phyloP scores from a whole-genome alignment of 2,113 vertebrate species.

The Fregetta grallaria region DNA sequence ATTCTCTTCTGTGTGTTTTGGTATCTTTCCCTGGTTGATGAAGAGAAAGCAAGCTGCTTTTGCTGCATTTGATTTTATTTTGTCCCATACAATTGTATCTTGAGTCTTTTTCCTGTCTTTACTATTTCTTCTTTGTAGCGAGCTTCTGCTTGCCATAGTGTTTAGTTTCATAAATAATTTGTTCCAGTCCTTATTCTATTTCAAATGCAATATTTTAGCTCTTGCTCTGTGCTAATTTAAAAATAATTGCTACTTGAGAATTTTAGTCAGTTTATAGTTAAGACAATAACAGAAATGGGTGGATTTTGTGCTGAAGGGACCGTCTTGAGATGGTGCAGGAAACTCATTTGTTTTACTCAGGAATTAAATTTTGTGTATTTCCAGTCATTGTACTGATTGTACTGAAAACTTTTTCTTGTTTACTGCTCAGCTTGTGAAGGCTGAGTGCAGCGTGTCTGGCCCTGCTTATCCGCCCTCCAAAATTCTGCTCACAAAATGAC shows the following conservation, averaged over 20 bases:
- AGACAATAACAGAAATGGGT: neutral
- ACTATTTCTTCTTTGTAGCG: neutral
- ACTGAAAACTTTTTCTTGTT: neutral
- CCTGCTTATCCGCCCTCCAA: neutral
- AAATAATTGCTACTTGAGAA: neutral
- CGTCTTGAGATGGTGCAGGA: neutral
- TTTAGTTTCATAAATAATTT: neutral
- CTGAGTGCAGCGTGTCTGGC: neutral
- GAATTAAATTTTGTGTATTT: neutral
- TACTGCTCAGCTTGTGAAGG: slow-evolving; percentile 6
- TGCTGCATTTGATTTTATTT: neutral
- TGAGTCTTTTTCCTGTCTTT: neutral
- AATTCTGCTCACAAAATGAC: neutral
- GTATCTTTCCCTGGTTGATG: neutral
- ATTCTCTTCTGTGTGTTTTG: neutral
- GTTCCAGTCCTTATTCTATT: neutral
- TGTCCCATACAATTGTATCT: neutral
- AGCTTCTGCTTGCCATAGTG: neutral
- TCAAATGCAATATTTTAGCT: neutral
- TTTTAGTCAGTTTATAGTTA: neutral
- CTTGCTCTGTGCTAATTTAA: neutral
- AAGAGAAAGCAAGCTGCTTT: neutral
- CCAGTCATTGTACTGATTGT: neutral
- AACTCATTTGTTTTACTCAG: neutral
- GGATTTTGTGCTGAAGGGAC: neutral